Conservation (phyloP, 2,888 invertebrate genomes). For the Dryadula phaetusa region DNA sequence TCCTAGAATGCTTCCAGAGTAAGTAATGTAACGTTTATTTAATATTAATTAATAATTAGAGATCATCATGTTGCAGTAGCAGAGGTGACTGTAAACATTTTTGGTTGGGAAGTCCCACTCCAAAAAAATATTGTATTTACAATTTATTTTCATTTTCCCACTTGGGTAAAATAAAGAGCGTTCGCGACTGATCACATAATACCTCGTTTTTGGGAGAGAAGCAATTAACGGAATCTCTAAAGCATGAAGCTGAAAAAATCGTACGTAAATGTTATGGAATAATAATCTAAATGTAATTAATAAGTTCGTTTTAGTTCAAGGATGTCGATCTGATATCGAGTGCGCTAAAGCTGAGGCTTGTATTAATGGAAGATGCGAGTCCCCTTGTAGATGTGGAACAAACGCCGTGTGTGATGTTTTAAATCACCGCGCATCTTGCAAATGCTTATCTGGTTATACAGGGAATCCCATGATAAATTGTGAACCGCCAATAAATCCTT, state of each 20-base stretch:
- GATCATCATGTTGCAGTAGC: too few relatives aligned
- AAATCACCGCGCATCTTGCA: constrained; percentile 91
- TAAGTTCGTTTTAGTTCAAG: constrained; percentile 78
- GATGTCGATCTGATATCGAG: constrained; percentile 89
- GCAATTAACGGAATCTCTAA: too few relatives aligned
- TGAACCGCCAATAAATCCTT: constrained; percentile 90
- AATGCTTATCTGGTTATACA: constrained; percentile 91
- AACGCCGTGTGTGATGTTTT: constrained; percentile 93
- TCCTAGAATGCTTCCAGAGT: constrained; percentile 88
- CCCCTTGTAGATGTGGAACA: constrained; percentile 91
- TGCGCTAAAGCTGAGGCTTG: constrained; percentile 91
- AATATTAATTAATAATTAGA: not conserved
- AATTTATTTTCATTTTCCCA: too few relatives aligned
- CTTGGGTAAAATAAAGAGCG: too few relatives aligned
- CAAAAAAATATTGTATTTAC: too few relatives aligned
- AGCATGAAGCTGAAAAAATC: too few relatives aligned
- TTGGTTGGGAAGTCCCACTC: too few relatives aligned
- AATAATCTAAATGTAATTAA: not conserved
- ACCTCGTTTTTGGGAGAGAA: too few relatives aligned
- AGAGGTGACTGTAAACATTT: too few relatives aligned
- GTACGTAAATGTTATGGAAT: too few relatives aligned
- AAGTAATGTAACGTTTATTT: constrained; percentile 42
- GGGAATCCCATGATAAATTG: constrained; percentile 91
- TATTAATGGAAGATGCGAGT: constrained; percentile 89
- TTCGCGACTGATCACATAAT: too few relatives aligned